Conservation (phyloP, 1,140 invertebrate genomes). For the Caenorhabditis tropicalis region DNA sequence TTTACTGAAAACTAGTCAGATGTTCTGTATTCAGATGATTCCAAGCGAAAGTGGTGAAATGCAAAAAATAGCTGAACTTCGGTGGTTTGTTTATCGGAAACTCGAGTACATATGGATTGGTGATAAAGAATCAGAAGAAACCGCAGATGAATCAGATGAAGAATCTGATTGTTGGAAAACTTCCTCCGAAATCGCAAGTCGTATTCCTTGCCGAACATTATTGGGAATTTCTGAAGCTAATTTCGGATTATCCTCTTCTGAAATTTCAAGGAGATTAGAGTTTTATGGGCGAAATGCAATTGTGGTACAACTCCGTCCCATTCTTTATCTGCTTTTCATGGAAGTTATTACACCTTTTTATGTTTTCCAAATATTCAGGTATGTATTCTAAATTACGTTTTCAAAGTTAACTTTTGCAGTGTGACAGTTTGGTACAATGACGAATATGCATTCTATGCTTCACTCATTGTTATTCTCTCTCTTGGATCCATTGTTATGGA, state of each 20-base stretch:
- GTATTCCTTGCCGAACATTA: background rate
- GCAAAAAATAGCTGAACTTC: conserved; percentile 46
- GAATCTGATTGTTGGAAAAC: conserved; percentile 27
- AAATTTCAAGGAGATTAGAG: conserved; percentile 55
- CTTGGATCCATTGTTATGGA: conserved; percentile 81
- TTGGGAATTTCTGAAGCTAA: background rate
- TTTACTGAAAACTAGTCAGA: background rate
- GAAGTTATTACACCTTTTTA: conserved; percentile 88
- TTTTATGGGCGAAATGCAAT: conserved; percentile 68
- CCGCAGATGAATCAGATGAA: background rate
- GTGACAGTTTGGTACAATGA: conserved; percentile 72
- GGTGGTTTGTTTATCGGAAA: conserved; percentile 56
- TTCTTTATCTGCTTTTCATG: conserved; percentile 66
- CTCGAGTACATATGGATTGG: conserved; percentile 37
- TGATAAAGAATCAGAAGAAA: background rate
- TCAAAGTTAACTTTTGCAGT: conserved; percentile 57
- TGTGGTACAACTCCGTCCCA: conserved; percentile 70
- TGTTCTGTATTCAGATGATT: background rate
- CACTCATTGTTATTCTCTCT: conserved; percentile 86
- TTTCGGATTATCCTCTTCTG: background rate
- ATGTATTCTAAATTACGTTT: conserved; percentile 76
- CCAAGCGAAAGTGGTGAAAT: conserved; percentile 50
- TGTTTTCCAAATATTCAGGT: conserved; percentile 85
- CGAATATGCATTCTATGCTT: conserved; percentile 82
- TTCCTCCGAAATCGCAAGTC: conserved; percentile 18